Conservation (phyloP, 2,113 vertebrate genomes). For the Oophaga pumilio region DNA sequence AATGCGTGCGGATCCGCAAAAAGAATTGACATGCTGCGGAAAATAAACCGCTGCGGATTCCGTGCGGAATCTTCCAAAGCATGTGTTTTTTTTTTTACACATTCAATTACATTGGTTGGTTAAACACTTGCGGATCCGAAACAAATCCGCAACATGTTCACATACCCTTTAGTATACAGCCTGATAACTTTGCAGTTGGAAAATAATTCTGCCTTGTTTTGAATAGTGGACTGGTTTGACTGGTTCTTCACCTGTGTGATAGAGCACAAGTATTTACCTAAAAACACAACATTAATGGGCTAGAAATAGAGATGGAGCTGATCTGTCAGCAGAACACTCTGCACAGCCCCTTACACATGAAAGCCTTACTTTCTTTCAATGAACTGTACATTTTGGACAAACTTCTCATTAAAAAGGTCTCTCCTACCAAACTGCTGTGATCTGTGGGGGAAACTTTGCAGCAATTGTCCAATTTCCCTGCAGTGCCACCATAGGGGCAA, state of each 20-base stretch:
- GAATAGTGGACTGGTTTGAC: slow-evolving; percentile 10
- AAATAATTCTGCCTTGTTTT: not conserved
- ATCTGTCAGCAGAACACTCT: no score
- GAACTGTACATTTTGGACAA: no score
- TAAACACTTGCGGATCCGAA: no score
- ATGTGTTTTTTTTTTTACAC: no score
- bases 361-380: no score
- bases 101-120: no score
- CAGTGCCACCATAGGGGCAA: not conserved
- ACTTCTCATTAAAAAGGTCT: no score
- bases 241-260: not conserved
- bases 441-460: not conserved
- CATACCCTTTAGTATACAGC: not conserved
- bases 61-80: no score
- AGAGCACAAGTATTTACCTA: not conserved
- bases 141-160: no score
- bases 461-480: not conserved
- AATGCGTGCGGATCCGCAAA: no score
- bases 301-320: not conserved
- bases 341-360: not conserved
- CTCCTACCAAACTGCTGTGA: not conserved
- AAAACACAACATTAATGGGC: not conserved
- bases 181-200: not conserved
- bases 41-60: no score
- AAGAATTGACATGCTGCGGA: no score